Evolutionary conservation across 2,797 vertebrate genomes (phyloP), one percentile per base, ranked within the genome.

Genomic region (Fistularia commersonii): DNA sequence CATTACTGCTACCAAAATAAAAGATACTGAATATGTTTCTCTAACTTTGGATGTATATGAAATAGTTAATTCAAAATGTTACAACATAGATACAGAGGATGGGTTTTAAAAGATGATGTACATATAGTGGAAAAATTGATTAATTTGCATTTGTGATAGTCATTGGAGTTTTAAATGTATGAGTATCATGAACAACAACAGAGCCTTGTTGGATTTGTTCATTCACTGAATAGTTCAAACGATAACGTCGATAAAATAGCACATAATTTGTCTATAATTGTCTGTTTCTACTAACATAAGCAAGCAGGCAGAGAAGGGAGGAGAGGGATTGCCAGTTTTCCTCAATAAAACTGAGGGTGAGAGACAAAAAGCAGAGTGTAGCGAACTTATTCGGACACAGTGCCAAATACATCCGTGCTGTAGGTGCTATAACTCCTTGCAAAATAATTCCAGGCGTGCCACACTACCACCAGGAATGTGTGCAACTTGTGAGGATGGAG

Each of bases 361-460:
- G 66, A 59, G 42, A 10, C 11, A 38, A 51, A 56, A 46, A 42
- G 50, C 48, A 45, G 57, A 45, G 57, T 48, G 51, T 6, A 41
- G 68, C 57, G 67, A 78, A 76, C 65, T 76, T 59, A 61, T 73
- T 54, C 57, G 72, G 80, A 78, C 56, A 57, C 80, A 66, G 66
- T 79, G 78, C 74, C 66, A 81, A 82, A 82, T 73, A 74, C 42
- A 72, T 77, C 71, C 66, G 66, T 23, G 2, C 23, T 23, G 4
- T 23, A 23, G 85, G 76, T 55, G 74, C 77, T 73, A 57, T 83
- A 87, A 89, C 80, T 71, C 80, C 51, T 33, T 3, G 6, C 61
- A 61, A 73, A 88, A 88, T 86, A 89, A 88, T 84, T 87, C 64
- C 9, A 35, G 61, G 74, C 66, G 63, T 11, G 5, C 47, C 57